phyloP scores from a whole-genome alignment of 2,888 invertebrate genomes.

The Icerya purchasi region DNA sequence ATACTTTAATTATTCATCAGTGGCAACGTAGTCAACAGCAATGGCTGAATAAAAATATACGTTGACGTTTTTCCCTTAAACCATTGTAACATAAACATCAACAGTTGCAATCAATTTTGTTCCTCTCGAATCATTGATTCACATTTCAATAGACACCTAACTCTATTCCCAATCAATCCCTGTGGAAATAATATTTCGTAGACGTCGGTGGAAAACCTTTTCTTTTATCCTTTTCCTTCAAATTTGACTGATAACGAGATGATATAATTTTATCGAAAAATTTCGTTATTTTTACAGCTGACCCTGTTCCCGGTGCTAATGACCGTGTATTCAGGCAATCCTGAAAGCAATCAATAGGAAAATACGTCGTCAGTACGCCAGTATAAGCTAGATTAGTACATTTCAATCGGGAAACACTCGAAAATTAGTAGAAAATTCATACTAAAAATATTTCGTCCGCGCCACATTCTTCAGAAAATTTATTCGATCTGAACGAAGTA shows the following conservation, averaged over 20 bases:
- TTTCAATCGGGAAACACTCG: too few relatives aligned
- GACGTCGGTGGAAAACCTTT: conserved; percentile 2
- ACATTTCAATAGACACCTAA: too few relatives aligned
- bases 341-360: conserved; percentile 24
- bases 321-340: conserved; percentile 44
- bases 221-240: conserved; percentile 3
- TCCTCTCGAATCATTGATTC: too few relatives aligned
- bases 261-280: conserved; percentile 78
- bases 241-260: conserved; percentile 25
- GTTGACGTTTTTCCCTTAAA: too few relatives aligned
- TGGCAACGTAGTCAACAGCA: too few relatives aligned
- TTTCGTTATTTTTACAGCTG: conserved; percentile 75
- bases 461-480: conserved; percentile 69
- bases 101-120: too few relatives aligned
- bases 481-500: conserved; percentile 38
- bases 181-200: conserved; percentile 7
- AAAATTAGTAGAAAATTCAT: too few relatives aligned
- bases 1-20: too few relatives aligned
- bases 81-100: too few relatives aligned
- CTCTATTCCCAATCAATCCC: conserved; percentile 1
- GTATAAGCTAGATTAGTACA: too few relatives aligned
- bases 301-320: conserved; percentile 81
- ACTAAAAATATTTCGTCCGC: conserved; percentile 82
- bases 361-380: too few relatives aligned
- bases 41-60: too few relatives aligned